These are phyloP conservation scores for Intellagama lesueurii DNA, from an alignment of 2,797 vertebrate genomes.

Conservation along the genomic window DNA sequence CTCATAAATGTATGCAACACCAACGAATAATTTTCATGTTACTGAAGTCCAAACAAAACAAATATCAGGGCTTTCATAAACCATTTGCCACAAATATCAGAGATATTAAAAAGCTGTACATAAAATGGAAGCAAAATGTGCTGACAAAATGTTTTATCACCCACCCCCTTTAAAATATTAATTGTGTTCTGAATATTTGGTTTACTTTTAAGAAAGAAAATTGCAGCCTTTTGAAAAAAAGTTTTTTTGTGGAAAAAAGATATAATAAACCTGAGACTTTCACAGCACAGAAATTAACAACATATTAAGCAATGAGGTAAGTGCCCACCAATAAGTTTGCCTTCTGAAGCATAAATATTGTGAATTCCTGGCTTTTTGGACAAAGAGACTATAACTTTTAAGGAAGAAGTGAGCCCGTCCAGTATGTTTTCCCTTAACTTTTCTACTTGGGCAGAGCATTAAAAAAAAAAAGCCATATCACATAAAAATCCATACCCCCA, in stretches of 20 bases:
- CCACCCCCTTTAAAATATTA: background rate
- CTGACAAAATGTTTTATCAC: background rate
- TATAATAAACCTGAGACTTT: slow-evolving; percentile 64
- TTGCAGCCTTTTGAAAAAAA: background rate
- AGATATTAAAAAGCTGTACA: background rate
- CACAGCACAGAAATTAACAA: slow-evolving; percentile 68
- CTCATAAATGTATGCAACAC: background rate
- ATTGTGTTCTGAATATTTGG: background rate
- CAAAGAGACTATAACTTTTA: slow-evolving; percentile 61
- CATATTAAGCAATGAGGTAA: slow-evolving; percentile 74
- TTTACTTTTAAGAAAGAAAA: background rate
- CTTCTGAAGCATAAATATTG: slow-evolving; percentile 71
- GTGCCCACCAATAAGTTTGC: slow-evolving; percentile 68
- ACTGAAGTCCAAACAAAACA: background rate
- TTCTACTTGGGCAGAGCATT: background rate
- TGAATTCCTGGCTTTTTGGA: slow-evolving; percentile 53
- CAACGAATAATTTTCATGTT: background rate
- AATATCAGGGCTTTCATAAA: background rate
- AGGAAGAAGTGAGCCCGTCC: slow-evolving; percentile 47
- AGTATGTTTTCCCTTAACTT: slow-evolving; percentile 45
- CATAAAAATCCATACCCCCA: background rate
- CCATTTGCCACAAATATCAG: background rate
- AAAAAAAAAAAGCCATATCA: background rate
- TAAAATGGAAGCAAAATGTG: background rate
- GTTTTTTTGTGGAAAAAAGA: background rate